Conservation (phyloP, 2,888 invertebrate species). For the Metellina segmentata region DNA sequence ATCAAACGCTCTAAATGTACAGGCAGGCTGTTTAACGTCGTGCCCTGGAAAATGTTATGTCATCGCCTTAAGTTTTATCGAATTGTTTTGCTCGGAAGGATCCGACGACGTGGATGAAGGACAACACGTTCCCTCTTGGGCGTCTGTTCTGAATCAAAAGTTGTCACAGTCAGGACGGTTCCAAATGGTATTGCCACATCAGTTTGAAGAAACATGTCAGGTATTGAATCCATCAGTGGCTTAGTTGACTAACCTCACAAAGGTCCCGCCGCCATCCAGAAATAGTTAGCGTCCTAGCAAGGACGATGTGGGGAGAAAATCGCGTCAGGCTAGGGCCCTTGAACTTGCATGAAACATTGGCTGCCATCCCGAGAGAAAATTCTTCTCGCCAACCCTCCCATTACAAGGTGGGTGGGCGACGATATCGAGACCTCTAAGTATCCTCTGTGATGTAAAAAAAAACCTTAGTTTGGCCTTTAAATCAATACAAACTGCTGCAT, state of each 20-base stretch:
- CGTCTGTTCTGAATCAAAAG: no score
- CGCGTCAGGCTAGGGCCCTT: constrained; percentile 49
- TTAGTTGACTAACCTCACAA: constrained; percentile 57
- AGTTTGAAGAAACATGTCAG: constrained; percentile 13
- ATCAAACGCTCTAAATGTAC: not conserved
- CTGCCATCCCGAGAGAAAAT: constrained; percentile 37
- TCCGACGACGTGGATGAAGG: no score
- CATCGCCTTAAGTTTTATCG: not conserved
- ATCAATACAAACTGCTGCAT: no score
- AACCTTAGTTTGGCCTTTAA: no score
- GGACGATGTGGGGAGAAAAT: constrained; percentile 32
- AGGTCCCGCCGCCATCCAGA: constrained; percentile 52
- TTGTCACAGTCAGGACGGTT: not conserved
- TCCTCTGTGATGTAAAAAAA: not conserved
- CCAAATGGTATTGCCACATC: constrained; percentile 1
- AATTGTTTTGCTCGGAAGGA: no score
- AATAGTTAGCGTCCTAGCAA: constrained; percentile 68
- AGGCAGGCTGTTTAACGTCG: not conserved
- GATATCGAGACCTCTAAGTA: not conserved
- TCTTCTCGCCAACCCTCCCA: constrained; percentile 21
- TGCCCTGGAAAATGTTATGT: not conserved
- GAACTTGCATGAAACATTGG: constrained; percentile 67
- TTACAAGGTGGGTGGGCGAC: constrained; percentile 28
- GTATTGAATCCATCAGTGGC: constrained; percentile 37
- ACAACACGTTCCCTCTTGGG: no score